Conservation (phyloP, 2,797 vertebrate genomes). For the Sarcoramphus papa region DNA sequence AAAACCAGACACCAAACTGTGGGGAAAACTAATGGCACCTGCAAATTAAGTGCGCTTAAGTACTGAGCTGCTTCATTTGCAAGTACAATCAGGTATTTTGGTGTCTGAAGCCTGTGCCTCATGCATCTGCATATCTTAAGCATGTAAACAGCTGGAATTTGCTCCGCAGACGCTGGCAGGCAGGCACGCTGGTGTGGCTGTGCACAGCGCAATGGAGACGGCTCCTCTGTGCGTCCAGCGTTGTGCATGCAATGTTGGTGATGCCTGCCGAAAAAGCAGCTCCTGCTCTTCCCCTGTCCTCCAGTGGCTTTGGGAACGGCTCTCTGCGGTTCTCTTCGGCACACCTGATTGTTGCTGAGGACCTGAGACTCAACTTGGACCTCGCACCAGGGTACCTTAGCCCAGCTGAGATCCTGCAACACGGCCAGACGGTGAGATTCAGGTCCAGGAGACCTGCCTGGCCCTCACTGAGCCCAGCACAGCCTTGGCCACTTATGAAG, state of each 20-base stretch:
- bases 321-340: neutral
- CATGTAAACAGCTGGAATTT: neutral
- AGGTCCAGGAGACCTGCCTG: neutral
- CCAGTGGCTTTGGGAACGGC: neutral
- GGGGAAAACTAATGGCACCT: slow-evolving; percentile 31
- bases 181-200: neutral
- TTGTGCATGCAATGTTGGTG: neutral
- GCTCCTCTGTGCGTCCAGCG: fast-evolving
- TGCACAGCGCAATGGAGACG: fast-evolving
- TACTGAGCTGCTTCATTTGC: slow-evolving; percentile 27
- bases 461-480: neutral
- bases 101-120: neutral
- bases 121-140: neutral
- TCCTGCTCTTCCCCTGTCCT: neutral
- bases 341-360: neutral
- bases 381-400: fast-evolving
- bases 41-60: neutral
- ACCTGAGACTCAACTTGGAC: neutral
- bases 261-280: neutral
- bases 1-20: slow-evolving; percentile 16
- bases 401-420: neutral
- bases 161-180: neutral
- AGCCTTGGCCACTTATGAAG: neutral
- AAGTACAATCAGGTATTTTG: slow-evolving; percentile 14
- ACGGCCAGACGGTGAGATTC: neutral